A percentile compares a stretch with the other conserved stretches of the same genome.
phyloP scores from a whole-genome alignment of 2,797 vertebrate genomes.

The Glossophaga mutica region DNA sequence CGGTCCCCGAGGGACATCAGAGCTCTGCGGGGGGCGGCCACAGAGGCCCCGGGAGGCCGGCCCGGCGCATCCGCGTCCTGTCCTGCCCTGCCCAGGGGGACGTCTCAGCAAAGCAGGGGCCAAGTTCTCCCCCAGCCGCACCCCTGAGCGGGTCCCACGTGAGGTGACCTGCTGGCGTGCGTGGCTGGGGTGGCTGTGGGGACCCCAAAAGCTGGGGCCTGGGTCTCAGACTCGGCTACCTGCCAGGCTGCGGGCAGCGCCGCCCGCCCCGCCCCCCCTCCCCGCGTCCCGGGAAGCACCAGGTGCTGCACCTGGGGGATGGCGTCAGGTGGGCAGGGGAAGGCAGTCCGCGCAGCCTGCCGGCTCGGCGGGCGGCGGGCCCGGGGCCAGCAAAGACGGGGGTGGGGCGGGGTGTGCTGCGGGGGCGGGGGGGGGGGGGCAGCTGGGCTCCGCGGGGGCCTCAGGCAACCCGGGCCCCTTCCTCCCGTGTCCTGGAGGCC shows the following conservation, averaged over 20 bases:
- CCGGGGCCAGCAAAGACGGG: too few relatives aligned
- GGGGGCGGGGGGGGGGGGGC: too few relatives aligned
- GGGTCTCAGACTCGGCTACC: not conserved
- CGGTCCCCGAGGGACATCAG: not conserved
- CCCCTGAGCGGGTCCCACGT: rapidly evolving
- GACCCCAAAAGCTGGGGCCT: too few relatives aligned
- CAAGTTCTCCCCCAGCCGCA: rapidly evolving
- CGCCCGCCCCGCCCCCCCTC: rapidly evolving
- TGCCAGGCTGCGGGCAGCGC: not conserved
- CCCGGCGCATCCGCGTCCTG: rapidly evolving
- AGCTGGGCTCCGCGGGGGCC: not conserved
- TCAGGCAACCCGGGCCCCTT: too few relatives aligned
- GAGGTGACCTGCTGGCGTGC: rapidly evolving
- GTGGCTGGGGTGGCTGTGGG: not conserved
- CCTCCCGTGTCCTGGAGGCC: too few relatives aligned
- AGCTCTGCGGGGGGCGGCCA: not conserved
- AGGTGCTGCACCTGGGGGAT: rapidly evolving
- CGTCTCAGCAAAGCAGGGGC: rapidly evolving
- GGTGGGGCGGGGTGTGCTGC: too few relatives aligned
- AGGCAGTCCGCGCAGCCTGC: rapidly evolving
- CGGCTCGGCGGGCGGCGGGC: not conserved
- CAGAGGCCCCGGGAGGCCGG: rapidly evolving
- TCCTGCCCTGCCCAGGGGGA: rapidly evolving
- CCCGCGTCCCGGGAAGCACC: too few relatives aligned
- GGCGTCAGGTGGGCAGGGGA: rapidly evolving